Percentiles rank a stretch among this genome's conserved stretches.
Conservation (phyloP, 2,797 vertebrate species). For the Paguma larvata region DNA sequence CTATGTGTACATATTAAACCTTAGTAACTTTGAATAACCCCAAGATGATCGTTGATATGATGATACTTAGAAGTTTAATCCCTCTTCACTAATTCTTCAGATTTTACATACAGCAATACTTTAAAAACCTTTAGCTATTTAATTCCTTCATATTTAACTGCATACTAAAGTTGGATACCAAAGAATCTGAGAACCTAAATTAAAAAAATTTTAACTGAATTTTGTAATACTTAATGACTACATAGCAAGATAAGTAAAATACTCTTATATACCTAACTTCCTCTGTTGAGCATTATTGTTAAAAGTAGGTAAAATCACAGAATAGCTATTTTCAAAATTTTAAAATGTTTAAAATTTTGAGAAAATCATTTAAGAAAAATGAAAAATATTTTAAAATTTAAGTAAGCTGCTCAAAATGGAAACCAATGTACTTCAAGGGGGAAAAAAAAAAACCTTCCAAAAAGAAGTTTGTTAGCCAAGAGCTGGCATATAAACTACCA, state of each 20-base stretch:
- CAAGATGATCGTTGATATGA: not conserved
- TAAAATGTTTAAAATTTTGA: constrained; percentile 35
- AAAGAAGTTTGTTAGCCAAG: constrained; percentile 45
- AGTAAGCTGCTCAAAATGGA: constrained; percentile 62
- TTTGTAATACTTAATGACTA: not conserved
- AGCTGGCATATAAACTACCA: constrained; percentile 46
- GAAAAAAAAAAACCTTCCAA: not conserved
- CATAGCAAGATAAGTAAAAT: not conserved
- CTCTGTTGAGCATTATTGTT: constrained; percentile 30
- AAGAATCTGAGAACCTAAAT: constrained; percentile 28
- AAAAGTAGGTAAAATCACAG: constrained; percentile 20
- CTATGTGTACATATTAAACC: not conserved
- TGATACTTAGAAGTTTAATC: not conserved
- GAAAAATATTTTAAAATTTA: constrained; percentile 56
- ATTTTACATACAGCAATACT: not conserved
- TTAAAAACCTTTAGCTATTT: constrained; percentile 23
- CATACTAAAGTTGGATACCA: constrained; percentile 8
- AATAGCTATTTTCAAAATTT: constrained; percentile 51
- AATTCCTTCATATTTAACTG: constrained; percentile 39
- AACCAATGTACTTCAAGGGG: constrained; percentile 41
- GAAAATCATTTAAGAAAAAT: constrained; percentile 45
- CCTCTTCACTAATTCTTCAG: constrained; percentile 47
- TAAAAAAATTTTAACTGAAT: not conserved
- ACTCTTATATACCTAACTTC: not conserved
- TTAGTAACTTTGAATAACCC: constrained; percentile 28